Evolutionary conservation across 2,113 vertebrate species (phyloP).

Genomic region (Typhlomys cinereus): DNA sequence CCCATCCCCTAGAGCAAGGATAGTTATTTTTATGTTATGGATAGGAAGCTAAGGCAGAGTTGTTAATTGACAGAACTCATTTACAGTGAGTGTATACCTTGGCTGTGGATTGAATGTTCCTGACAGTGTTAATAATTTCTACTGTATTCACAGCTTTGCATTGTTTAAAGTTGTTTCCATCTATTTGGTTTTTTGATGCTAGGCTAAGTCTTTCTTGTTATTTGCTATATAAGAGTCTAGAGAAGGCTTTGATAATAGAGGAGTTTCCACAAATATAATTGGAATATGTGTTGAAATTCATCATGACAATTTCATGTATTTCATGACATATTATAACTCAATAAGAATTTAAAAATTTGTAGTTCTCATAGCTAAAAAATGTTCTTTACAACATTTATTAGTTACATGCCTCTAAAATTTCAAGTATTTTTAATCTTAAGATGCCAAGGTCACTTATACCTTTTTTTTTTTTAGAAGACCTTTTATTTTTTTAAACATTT

Average conservation of each 20-base stretch:
- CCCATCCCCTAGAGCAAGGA: no score
- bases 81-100: not conserved
- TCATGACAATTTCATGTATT: not conserved
- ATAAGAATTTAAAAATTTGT: not conserved
- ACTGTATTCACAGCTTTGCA: not conserved
- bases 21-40: not conserved
- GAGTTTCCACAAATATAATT: not conserved
- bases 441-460: not conserved
- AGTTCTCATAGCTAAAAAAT: conserved; percentile 45
- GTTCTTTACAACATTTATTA: not conserved
- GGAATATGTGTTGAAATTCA: not conserved
- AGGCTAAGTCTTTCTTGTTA: not conserved
- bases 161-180: not conserved
- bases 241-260: not conserved
- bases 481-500: no score
- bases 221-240: conserved; percentile 13
- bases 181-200: not conserved
- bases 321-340: not conserved
- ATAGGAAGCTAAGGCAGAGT: not conserved
- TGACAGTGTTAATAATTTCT: no score
- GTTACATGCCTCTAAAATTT: conserved; percentile 27
- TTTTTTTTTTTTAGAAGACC: no score
- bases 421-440: conserved; percentile 24
- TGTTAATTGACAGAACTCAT: not conserved
- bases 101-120: not conserved